Evolutionary conservation across 2,888 invertebrate genomes (phyloP), one percentile per base, ranked within the genome.

Genomic region (Brenthis hecate): DNA sequence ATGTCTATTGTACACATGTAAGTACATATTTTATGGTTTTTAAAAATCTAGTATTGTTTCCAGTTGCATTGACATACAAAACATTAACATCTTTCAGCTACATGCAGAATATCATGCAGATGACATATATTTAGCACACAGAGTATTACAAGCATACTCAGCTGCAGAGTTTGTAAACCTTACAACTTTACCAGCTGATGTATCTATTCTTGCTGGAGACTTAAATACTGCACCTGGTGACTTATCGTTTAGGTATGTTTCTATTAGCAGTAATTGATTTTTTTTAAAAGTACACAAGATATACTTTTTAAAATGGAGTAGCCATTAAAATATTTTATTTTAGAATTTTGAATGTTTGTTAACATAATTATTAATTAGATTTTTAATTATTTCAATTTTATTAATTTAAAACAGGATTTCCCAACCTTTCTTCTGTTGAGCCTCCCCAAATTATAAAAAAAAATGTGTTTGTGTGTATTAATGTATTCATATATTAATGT

Each of bases 1-100:
- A 99, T 88, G 92, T 99, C 69, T 99, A 99, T 86, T 96, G 97
- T 76, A 97, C 98, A 74, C 99, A 99, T 95, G 98, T 98, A 93
- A 94, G 95, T 94, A 16, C 16, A 19, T 53, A 60, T 32, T 58
- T 23, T 36, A 14, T 56, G 23, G 48, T 65, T 62, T 43, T 19
- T 58, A 66, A 43, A 36, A 14, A 8, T n/a, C 16, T 23, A 19
- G 11, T 55, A 5, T 19, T 55, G 13, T 19, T 13, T 55, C 13
- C 23, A 14, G 3, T 28, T 14, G 6, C 54, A 14, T 32, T 62
- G 50, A 6, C 14, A 28, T 51, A 56, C 36, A 36, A 8, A 23
- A 51, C 36, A 19, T 58, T 51, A 56, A 58, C 19, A 53, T 14
- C 13, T 71, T 93, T 56, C 85, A 98, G 98, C 93, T 99, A 65